Percentiles rank a stretch among this genome's conserved stretches.
These are phyloP conservation scores for Drosophila prosaltans DNA, from an alignment of 1,140 invertebrate species.

Conservation along the genomic window DNA sequence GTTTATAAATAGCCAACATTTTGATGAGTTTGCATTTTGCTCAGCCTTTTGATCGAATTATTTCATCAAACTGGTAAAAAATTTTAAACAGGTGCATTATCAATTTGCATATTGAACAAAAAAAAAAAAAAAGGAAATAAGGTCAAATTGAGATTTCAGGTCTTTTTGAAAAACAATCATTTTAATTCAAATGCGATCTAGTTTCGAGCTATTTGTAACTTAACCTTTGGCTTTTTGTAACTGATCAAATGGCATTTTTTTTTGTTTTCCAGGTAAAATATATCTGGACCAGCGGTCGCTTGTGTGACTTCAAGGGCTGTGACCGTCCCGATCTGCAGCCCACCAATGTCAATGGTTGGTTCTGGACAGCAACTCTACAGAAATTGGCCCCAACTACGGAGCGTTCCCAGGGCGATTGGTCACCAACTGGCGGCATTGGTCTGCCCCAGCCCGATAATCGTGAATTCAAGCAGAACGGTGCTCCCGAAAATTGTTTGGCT, in stretches of 20 bases:
- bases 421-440: conserved; percentile 89
- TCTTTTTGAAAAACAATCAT: background rate
- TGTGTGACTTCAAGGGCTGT: conserved; percentile 93
- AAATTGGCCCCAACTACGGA: conserved; percentile 90
- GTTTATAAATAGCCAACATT: background rate
- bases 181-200: conserved; percentile 20
- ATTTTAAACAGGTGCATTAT: background rate
- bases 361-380: conserved; percentile 92
- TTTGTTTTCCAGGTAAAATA: conserved; percentile 84
- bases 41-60: background rate
- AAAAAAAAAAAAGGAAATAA: background rate
- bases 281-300: conserved; percentile 93
- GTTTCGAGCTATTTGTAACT: conserved; percentile 1
- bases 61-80: conserved; percentile 8
- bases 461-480: conserved; percentile 90
- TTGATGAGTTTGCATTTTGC: conserved; percentile 11
- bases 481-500: conserved; percentile 91
- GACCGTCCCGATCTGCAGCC: conserved; percentile 91
- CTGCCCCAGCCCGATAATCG: conserved; percentile 92
- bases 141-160: background rate
- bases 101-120: background rate
- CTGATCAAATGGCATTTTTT: background rate
- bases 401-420: conserved; percentile 92
- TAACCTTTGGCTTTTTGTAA: too few species aligned
- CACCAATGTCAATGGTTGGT: conserved; percentile 91